Evolutionary conservation across 2,888 invertebrate species (phyloP).

Genomic region (Epirrhoe alternata): DNA sequence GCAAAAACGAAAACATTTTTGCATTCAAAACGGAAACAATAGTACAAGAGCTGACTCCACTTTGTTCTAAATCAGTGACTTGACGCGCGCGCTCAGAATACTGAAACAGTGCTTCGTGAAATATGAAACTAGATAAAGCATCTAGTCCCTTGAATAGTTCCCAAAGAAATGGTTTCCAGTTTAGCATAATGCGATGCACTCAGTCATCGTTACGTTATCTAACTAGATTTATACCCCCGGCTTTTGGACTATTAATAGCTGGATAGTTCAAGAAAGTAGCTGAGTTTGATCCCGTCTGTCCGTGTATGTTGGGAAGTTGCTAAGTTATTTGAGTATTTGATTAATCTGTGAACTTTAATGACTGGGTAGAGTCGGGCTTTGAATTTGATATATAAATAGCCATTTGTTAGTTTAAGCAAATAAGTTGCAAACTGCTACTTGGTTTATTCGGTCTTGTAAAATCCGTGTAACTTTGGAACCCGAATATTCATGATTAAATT

Average conservation of each 20-base stretch:
- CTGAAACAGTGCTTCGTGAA: constrained; percentile 58
- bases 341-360: constrained; percentile 28
- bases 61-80: constrained; percentile 48
- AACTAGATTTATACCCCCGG: constrained; percentile 65
- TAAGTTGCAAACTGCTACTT: constrained; percentile 5
- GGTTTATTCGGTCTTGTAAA: constrained; percentile 9
- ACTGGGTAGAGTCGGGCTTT: constrained; percentile 3
- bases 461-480: neutral
- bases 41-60: constrained; percentile 33
- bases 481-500: neutral
- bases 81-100: constrained; percentile 49
- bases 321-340: constrained; percentile 35
- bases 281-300: constrained; percentile 44
- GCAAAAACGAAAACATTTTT: constrained; percentile 9
- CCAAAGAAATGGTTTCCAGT: constrained; percentile 68
- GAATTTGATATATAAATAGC: constrained; percentile 14
- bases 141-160: constrained; percentile 67
- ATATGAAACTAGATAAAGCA: constrained; percentile 70
- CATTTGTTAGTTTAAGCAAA: constrained; percentile 8
- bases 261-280: constrained; percentile 57
- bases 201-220: constrained; percentile 75
- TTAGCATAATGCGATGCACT: constrained; percentile 74
- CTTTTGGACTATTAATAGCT: constrained; percentile 59
- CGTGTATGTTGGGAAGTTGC: constrained; percentile 47
- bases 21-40: constrained; percentile 26